These are phyloP conservation scores for Anas capensis DNA, from an alignment of 2,797 vertebrate species.

Conservation along the genomic window DNA sequence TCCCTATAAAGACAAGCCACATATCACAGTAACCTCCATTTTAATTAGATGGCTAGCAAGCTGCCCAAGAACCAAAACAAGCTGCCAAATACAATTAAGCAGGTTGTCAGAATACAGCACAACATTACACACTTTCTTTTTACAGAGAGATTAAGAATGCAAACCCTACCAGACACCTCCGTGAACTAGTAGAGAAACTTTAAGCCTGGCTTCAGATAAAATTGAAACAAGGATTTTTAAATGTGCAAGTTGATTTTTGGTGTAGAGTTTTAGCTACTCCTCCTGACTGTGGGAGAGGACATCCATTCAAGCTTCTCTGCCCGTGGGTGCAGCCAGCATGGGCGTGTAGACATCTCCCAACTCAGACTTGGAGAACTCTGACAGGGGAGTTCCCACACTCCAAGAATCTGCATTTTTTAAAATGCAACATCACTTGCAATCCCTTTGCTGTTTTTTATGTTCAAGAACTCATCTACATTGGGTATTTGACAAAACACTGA, in stretches of 20 bases:
- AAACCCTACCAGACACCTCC: not conserved
- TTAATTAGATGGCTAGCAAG: slow-evolving; percentile 65
- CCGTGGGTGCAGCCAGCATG: not conserved
- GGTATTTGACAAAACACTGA: not conserved
- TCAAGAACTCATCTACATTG: not conserved
- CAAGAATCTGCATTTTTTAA: not conserved
- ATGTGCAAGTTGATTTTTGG: not conserved
- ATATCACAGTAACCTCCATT: not conserved
- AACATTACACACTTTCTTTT: not conserved
- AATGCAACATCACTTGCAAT: not conserved
- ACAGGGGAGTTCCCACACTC: not conserved
- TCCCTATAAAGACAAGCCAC: not conserved
- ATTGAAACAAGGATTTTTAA: too few species aligned
- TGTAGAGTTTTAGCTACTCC: not conserved
- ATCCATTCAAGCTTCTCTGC: not conserved
- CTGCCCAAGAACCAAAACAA: slow-evolving; percentile 58
- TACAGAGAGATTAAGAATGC: not conserved
- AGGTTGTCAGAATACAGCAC: slow-evolving; percentile 18
- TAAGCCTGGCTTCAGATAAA: not conserved
- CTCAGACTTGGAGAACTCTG: not conserved
- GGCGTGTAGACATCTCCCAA: not conserved
- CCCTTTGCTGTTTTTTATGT: not conserved
- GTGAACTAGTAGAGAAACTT: not conserved
- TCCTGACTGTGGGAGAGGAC: not conserved
- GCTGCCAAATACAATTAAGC: slow-evolving; percentile 63